Percentiles rank a stretch among this genome's conserved stretches.
These are phyloP conservation scores for Brevimyrus niger DNA, from an alignment of 2,113 vertebrate genomes.

Conservation along the genomic window DNA sequence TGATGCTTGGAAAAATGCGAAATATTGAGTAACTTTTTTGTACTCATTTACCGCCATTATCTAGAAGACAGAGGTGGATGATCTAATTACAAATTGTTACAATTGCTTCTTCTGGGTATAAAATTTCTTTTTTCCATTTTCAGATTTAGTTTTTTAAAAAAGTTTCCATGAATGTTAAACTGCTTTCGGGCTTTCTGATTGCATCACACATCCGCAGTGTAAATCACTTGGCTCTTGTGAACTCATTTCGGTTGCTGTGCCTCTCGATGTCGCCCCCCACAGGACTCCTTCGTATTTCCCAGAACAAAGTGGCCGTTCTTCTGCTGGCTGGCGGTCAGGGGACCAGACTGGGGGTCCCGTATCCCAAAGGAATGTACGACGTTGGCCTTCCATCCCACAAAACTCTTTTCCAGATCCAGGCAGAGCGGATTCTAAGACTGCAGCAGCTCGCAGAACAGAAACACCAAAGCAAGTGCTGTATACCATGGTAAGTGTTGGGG, in stretches of 20 bases:
- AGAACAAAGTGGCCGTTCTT: slow-evolving; percentile 78
- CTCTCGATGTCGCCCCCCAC: background rate
- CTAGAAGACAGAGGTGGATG: too few relatives aligned
- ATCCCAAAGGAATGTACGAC: slow-evolving; percentile 96
- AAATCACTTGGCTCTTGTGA: background rate
- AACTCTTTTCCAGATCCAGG: slow-evolving; percentile 97
- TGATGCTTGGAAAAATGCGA: background rate
- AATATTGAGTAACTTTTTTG: background rate
- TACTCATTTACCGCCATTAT: background rate
- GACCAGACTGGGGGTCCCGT: slow-evolving; percentile 82
- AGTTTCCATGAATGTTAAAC: background rate
- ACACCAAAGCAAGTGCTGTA: slow-evolving; percentile 63
- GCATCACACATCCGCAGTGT: background rate
- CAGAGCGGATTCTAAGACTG: slow-evolving; percentile 82
- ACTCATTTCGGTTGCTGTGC: background rate
- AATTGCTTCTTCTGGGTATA: too few relatives aligned
- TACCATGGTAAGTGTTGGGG: slow-evolving; percentile 75
- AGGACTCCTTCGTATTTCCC: slow-evolving; percentile 74
- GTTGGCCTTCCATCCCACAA: slow-evolving; percentile 88
- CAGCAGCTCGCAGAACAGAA: slow-evolving; percentile 73
- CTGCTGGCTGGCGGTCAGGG: slow-evolving; percentile 92
- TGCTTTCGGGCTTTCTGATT: background rate
- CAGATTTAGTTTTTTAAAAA: background rate
- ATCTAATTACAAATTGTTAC: too few relatives aligned
- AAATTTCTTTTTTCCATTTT: background rate